Evolutionary conservation across 2,113 vertebrate species (phyloP).

Genomic region (Pterophyllum scalare): DNA sequence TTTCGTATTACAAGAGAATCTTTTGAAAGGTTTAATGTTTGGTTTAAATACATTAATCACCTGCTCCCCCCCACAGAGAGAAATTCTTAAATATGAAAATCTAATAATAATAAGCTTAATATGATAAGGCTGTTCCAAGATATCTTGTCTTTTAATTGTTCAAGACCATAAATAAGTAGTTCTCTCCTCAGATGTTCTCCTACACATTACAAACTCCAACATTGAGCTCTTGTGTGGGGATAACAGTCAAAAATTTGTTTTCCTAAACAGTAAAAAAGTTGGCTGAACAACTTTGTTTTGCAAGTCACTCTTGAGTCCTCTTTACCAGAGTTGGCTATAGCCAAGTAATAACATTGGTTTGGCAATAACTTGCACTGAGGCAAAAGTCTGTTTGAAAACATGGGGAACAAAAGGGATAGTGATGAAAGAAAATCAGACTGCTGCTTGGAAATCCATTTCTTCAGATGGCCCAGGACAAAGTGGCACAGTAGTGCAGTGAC

Average conservation of each 20-base stretch:
- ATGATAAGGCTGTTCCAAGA: background rate
- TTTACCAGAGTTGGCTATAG: background rate
- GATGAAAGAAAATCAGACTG: background rate
- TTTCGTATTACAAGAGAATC: too few species aligned
- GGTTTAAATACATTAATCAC: background rate
- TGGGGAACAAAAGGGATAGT: background rate
- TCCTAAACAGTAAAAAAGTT: too few species aligned
- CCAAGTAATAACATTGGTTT: background rate
- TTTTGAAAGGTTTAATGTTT: background rate
- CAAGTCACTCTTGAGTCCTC: background rate
- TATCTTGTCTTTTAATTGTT: background rate
- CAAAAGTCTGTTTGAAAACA: background rate
- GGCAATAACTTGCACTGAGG: background rate
- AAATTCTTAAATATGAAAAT: background rate
- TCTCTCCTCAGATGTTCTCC: background rate
- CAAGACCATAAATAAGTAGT: background rate
- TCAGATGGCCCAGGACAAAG: too few species aligned
- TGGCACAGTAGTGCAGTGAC: background rate
- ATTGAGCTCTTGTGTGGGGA: background rate
- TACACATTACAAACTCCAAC: background rate
- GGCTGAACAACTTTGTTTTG: background rate
- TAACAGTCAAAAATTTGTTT: background rate
- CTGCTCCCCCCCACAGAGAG: background rate
- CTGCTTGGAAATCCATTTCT: background rate
- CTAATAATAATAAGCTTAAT: background rate